A percentile compares a stretch with the other conserved stretches of the same genome.
Conservation (phyloP, 2,113 vertebrate genomes). For the Tiliqua scincoides region DNA sequence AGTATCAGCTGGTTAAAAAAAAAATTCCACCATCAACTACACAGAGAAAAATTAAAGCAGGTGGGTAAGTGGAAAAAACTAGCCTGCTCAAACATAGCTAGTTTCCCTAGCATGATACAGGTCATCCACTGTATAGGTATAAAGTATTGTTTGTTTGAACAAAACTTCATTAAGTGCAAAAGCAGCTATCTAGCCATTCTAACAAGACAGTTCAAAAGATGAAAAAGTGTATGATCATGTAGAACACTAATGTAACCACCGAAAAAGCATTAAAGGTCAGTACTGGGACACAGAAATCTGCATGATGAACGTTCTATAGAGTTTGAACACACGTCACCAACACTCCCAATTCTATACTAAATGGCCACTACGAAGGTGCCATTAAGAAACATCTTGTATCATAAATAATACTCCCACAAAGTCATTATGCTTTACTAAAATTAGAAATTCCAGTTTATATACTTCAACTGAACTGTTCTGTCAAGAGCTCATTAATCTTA, state of each 20-base stretch:
- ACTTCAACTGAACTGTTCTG: background rate
- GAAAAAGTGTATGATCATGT: background rate
- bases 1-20: no score
- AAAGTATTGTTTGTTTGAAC: background rate
- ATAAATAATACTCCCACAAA: background rate
- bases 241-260: background rate
- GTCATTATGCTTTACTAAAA: background rate
- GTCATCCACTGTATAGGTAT: background rate
- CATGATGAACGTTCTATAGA: background rate
- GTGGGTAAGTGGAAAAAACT: no score
- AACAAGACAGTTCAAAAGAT: background rate
- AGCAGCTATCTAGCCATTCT: background rate
- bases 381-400: background rate
- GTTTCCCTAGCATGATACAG: no score
- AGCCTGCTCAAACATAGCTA: no score
- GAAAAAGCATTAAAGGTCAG: background rate
- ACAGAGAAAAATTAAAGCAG: no score
- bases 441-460: background rate
- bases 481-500: conserved; percentile 49
- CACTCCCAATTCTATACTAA: background rate
- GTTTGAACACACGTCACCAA: background rate
- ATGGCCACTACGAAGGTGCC: background rate
- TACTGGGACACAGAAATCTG: background rate
- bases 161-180: background rate
- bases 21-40: no score